Evolutionary conservation across 2,113 vertebrate species (phyloP).

Genomic region (Megaceryle torquata): DNA sequence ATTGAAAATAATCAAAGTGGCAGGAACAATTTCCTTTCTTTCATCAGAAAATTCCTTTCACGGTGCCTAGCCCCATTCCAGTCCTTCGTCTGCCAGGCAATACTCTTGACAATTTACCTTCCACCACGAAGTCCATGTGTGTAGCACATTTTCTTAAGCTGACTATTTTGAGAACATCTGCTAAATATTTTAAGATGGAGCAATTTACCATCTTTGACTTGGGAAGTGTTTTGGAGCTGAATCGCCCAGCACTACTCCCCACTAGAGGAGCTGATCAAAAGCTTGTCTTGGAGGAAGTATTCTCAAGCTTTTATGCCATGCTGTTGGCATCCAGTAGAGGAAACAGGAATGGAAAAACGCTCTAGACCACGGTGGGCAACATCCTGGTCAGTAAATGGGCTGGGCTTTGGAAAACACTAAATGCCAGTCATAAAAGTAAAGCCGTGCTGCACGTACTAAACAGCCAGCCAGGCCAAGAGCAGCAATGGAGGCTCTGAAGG

Average conservation of each 20-base stretch:
- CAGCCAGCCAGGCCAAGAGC: background rate
- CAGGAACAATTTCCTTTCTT: constrained; percentile 60
- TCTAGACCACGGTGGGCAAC: background rate
- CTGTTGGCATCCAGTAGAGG: background rate
- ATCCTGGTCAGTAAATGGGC: background rate
- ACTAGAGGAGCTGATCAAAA: background rate
- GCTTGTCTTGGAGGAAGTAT: background rate
- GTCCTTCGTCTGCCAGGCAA: background rate
- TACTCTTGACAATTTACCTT: background rate
- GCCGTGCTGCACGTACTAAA: background rate
- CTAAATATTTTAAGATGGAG: constrained; percentile 8
- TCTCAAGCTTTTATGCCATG: background rate
- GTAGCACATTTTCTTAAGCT: background rate
- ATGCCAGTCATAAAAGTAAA: background rate
- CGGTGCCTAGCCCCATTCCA: background rate
- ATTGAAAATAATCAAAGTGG: constrained; percentile 40
- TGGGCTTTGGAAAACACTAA: background rate
- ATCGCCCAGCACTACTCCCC: background rate
- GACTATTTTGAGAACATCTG: background rate
- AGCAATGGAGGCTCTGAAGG: background rate
- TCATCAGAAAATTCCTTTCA: constrained; percentile 52
- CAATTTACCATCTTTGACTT: background rate
- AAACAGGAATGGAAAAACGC: background rate
- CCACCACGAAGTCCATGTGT: background rate
- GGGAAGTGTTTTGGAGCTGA: background rate